These are phyloP conservation scores for Poliocrania exsul DNA, from an alignment of 2,797 vertebrate species.

Conservation along the genomic window DNA sequence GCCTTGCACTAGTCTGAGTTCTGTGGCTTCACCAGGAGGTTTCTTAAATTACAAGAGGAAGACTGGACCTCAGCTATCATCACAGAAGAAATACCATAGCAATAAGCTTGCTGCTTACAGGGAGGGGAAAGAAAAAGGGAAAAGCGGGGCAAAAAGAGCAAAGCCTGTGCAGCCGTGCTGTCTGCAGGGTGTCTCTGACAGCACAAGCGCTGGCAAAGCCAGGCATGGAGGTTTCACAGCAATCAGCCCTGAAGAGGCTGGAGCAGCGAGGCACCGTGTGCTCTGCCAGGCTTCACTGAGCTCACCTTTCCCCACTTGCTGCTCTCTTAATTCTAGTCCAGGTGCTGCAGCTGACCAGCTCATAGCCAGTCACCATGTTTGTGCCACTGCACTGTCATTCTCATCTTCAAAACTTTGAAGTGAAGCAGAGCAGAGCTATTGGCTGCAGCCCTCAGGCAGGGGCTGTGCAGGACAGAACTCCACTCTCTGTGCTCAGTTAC, in stretches of 20 bases:
- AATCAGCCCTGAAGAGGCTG: background rate
- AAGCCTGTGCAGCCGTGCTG: rapidly evolving
- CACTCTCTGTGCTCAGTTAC: background rate
- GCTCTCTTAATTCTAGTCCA: background rate
- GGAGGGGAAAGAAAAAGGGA: background rate
- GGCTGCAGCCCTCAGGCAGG: background rate
- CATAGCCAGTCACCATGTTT: rapidly evolving
- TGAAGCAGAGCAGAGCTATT: background rate
- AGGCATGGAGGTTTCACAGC: rapidly evolving
- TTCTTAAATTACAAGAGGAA: background rate
- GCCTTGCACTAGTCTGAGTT: background rate
- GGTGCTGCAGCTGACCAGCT: background rate
- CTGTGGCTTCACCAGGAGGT: background rate
- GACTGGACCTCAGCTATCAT: background rate
- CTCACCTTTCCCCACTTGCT: rapidly evolving
- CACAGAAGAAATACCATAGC: background rate
- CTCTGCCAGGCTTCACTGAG: rapidly evolving
- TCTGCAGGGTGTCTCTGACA: rapidly evolving
- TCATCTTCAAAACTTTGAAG: background rate
- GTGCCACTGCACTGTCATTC: background rate
- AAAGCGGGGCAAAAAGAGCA: background rate
- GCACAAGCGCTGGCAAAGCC: background rate
- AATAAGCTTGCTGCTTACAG: rapidly evolving
- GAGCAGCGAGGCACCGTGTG: rapidly evolving
- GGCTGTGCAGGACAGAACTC: background rate